A percentile compares a stretch with the other conserved stretches of the same genome.
These are phyloP conservation scores for Panurus biarmicus DNA, from an alignment of 2,113 vertebrate species.

Conservation along the genomic window DNA sequence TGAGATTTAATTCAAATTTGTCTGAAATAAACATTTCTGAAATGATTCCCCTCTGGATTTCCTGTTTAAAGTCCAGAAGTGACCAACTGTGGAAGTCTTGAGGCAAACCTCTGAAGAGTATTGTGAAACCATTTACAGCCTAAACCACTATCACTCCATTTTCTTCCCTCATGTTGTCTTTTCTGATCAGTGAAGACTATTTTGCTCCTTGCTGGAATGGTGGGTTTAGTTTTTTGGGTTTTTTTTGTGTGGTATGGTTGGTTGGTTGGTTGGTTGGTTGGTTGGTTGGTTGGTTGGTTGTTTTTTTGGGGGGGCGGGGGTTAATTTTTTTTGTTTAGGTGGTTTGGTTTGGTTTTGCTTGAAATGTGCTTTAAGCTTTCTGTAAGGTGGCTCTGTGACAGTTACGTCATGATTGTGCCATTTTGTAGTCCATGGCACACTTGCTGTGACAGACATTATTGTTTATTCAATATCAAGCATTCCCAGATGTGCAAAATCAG, in stretches of 20 bases:
- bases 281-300: too few relatives aligned
- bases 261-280: too few relatives aligned
- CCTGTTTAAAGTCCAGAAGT: not conserved
- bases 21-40: not conserved
- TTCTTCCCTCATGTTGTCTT: not conserved
- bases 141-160: not conserved
- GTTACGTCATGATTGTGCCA: accelerated
- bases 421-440: not conserved
- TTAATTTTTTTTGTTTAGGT: not conserved
- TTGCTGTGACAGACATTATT: not conserved
- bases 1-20: not conserved
- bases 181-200: not conserved
- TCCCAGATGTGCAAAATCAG: not conserved
- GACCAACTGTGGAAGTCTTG: not conserved
- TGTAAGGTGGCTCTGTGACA: not conserved
- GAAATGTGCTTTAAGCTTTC: slow-evolving; percentile 6
- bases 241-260: not conserved
- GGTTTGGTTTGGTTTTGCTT: not conserved
- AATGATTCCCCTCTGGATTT: not conserved
- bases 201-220: not conserved
- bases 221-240: not conserved
- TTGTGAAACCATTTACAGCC: not conserved
- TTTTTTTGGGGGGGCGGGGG: too few relatives aligned
- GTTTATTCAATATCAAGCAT: not conserved
- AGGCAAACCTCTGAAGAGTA: not conserved